Percentiles rank a stretch among this genome's conserved stretches.
phyloP scores from a whole-genome alignment of 1,140 invertebrate genomes.

The Ceratosolen fusciceps region DNA sequence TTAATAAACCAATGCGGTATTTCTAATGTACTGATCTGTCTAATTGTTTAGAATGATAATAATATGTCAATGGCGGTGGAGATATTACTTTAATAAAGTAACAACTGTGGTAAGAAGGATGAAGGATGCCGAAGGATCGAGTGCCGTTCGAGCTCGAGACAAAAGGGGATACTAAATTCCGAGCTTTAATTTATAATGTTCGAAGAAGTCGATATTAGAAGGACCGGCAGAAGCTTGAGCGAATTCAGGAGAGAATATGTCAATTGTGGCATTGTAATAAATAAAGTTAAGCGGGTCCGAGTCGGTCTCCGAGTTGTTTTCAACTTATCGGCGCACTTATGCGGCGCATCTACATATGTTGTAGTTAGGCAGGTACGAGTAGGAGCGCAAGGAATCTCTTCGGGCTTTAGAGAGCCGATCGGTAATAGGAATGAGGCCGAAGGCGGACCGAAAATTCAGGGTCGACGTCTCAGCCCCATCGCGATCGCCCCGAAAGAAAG shows the following conservation, averaged over 20 bases:
- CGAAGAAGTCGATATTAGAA: too few relatives aligned
- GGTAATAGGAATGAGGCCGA: background rate
- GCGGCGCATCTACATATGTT: background rate
- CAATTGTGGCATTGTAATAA: background rate
- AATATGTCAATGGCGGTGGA: too few relatives aligned
- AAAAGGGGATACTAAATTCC: background rate
- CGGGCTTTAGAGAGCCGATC: background rate
- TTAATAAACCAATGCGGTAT: too few relatives aligned
- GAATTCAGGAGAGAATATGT: background rate
- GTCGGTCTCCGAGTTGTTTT: background rate
- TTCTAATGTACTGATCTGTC: too few relatives aligned
- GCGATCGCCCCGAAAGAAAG: slow-evolving; percentile 62
- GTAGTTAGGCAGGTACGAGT: background rate
- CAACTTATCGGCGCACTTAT: background rate
- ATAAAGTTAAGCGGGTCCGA: background rate
- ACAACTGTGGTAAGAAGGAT: background rate
- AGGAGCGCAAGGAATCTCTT: background rate
- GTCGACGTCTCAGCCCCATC: slow-evolving; percentile 14
- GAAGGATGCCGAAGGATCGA: too few relatives aligned
- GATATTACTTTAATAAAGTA: too few relatives aligned
- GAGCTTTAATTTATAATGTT: background rate
- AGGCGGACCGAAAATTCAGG: background rate
- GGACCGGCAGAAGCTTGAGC: background rate
- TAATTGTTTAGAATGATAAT: too few relatives aligned
- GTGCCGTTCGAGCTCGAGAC: too few relatives aligned